Base-by-base conservation (phyloP, 2,888 invertebrate genomes). In the Rhogogaster chlorosoma region DNA sequence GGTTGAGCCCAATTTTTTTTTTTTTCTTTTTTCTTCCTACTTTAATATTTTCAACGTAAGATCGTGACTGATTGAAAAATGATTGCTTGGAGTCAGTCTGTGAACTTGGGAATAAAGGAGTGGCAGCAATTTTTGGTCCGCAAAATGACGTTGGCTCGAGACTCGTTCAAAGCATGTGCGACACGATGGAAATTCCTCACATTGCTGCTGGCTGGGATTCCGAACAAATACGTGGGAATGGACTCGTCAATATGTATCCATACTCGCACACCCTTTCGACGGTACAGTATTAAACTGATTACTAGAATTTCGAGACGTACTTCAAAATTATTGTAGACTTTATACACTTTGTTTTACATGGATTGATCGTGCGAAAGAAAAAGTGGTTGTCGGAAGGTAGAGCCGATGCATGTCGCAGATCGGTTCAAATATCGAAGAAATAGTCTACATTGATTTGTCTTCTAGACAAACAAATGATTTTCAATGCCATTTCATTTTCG, bases 71-170 rank as follows among this genome's bases (percentile, higher is more conserved):
- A 70, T 70, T 18, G 18, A 70, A 70, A 61, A 61, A 42, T 71
- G 2, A 36, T 71, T 22, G 10, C 2, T 38, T 15, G 6, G 36
- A 71, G 10, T 42, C 22, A 96, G 96, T 95, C 10, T 96, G 96
- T 89, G 92, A 94, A 10, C 92, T 96, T 89, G 89, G 95, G 84
- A 90, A 93, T 53, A 94, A 94, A 86, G 97, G 97, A 85, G 95
- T 98, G 5, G 96, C 96, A 5, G 98, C 97, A 61, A 95, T 99
- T 73, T 96, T 99, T 90, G 98, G 99, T 0, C 98, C 98, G 0
- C 95, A 96, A 86, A 95, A 96, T 83, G 95, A 95, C 87, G 94
- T 94, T 85, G 95, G 96, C 0, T 95, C 97, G 32, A 95, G 96
- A 84, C 97, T 98, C 91, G 96, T 98, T 42, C 97, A 98, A 92